Evolutionary conservation across 53 echinoderm and acorn worm genomes (phyloP), one percentile per base, ranked within the genome.

Genomic region (Astropecten irregularis): DNA sequence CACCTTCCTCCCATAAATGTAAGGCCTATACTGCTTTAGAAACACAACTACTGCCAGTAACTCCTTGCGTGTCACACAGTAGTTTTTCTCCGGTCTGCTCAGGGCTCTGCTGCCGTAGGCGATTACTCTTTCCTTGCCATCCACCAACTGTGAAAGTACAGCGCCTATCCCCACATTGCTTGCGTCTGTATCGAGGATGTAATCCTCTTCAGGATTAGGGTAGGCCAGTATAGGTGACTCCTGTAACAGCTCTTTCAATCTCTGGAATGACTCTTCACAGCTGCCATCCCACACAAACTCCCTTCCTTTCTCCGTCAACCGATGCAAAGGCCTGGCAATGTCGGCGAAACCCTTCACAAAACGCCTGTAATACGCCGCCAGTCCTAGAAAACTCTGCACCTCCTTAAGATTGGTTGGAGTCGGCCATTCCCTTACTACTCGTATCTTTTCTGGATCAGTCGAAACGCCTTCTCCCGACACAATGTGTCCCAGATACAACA

Each of bases 1-100:
- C 13, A 83, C 19, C 18, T 33, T 51, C 9, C 55, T 68, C 26
- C 70, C 70, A 19, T 83, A 69, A 0, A 83, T 16, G 40, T 83
- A 69, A 22, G 68, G 60, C 22, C 51, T 68, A 20, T 53, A 68
- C 4, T 83, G 84, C 30, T 55, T 66, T 19, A 83, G 66, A 9
- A 53, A 64, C 9, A 64, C 25, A 13, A 83, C 84, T 11, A 83
- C 84, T 2, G 84, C 84, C 2, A 83, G 69, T 3, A 83, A 42
- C 14, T 83, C 84, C 69, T 72, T 32, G 74, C 84, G 53, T 0
- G 91, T 87, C 1, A 83, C 87, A 33, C 74, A 73, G 59, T 58
- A 56, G n/a, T 68, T 40, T 52, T 60, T 25, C 54, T 88, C 91
- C 3, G 83, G 30, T 35, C 83, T 76, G 27, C 65, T 53, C 14